phyloP scores from a whole-genome alignment of 2,113 vertebrate species.

The Tringa solitaria region DNA sequence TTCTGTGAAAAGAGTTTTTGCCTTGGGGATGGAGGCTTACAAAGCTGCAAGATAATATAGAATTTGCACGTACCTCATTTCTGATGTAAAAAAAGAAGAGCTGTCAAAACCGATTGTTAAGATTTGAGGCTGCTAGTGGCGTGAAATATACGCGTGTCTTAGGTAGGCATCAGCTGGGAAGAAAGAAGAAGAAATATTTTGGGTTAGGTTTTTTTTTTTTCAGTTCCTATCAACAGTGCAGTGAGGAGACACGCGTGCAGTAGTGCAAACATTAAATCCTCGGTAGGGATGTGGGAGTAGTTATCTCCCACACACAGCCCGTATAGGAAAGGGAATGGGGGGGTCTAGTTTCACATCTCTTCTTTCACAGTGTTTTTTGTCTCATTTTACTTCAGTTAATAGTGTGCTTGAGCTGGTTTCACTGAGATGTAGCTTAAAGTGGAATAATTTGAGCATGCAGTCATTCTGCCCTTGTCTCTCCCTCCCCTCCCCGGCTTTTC shows the following conservation, averaged over 20 bases:
- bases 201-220: neutral
- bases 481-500: neutral
- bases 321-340: neutral
- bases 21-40: neutral
- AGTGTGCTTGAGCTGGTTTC: neutral
- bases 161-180: neutral
- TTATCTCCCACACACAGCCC: neutral
- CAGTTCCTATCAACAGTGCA: neutral
- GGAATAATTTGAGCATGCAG: neutral
- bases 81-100: neutral
- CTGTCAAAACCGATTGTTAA: neutral
- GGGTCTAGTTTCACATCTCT: neutral
- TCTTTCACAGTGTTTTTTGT: neutral
- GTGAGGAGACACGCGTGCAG: fast-evolving
- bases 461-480: neutral
- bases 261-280: neutral
- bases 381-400: neutral
- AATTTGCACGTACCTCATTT: neutral
- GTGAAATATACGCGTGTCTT: neutral
- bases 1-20: neutral
- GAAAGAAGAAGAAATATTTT: neutral
- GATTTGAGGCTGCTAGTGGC: neutral
- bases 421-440: neutral
- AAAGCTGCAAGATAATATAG: neutral
- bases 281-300: neutral